Base-by-base conservation (phyloP, 2,113 vertebrate species). In the Pandion haliaetus region DNA sequence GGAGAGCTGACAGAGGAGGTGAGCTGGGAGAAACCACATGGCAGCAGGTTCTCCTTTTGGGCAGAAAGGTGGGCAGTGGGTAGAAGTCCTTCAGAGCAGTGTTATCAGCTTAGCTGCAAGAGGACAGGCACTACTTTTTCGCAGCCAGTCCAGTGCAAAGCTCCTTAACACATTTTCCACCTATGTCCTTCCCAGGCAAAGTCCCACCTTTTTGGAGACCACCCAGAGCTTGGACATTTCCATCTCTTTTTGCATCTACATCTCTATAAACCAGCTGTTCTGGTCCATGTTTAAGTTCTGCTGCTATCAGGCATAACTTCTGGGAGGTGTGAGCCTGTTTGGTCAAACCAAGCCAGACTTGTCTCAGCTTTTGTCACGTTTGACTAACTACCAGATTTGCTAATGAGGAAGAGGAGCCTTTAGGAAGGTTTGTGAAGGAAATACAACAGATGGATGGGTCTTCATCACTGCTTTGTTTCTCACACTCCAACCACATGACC, bases 401-500 rank as follows among this genome's bases (percentile, higher is more conserved):
- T 84, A 62, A 80, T 23, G 45, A 71, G 57, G 78, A 81, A 90
- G 29, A 72, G 17, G 32, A 91, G 50, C 52, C 36, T 74, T 78
- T 85, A 80, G 57, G 47, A 93, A 90, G 85, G 15, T 82, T 77
- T 80, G 81, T 36, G 84, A 88, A 94, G 50, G 66, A 93, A 88
- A 92, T 42, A 59, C 19, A 8, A 55, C n/a, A 82, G 90, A 94
- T 71, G 38, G n/a, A 95, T 70, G 32, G 10, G 34, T 71, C 73
- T 85, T 76, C 67, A 69, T 71, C 28, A 29, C 20, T 10, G 74
- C 76, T 96, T 96, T 96, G 95, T 96, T 92, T 88, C 85, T 78
- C 59, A 65, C n/a, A 9, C 38, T 89, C 47, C 36, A 82, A 17
- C 40, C 12, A 57, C 44, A 77, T 7, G 3, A 40, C 36, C 8